A percentile compares a stretch with the other conserved stretches of the same genome.
Conservation (phyloP, 2,797 vertebrate species). For the Neosilurus hyrtlii region DNA sequence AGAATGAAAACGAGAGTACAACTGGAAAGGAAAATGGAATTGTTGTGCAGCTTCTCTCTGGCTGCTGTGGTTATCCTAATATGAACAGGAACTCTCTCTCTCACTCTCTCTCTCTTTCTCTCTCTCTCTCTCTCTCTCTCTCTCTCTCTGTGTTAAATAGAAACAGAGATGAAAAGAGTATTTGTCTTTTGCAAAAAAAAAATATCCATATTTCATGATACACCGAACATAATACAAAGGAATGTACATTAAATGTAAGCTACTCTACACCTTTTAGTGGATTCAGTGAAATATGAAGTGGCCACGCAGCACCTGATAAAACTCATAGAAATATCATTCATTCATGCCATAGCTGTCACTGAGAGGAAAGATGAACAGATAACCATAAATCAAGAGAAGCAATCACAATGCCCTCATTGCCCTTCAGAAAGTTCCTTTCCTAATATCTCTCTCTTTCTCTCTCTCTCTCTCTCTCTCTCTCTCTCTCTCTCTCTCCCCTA, state of each 20-base stretch:
- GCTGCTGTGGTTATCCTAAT: not conserved
- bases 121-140: too few species aligned
- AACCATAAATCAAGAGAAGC: constrained; percentile 22
- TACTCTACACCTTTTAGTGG: not conserved
- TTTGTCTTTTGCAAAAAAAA: not conserved
- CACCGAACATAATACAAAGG: not conserved
- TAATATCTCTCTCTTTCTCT: not conserved
- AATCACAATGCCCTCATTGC: constrained; percentile 13
- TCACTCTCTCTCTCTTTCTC: too few species aligned
- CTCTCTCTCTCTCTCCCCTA: constrained; percentile 10
- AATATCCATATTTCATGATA: not conserved
- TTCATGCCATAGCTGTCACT: constrained; percentile 18
- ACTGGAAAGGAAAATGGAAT: not conserved
- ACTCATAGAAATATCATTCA: constrained; percentile 16
- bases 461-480: not conserved
- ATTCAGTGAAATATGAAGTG: not conserved
- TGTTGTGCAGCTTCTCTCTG: not conserved
- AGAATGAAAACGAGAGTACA: not conserved
- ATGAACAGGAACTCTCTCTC: not conserved
- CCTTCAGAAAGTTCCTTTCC: constrained; percentile 8
- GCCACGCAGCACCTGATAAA: constrained; percentile 12
- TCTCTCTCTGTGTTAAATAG: not conserved
- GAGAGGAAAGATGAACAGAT: constrained; percentile 2
- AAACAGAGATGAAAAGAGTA: not conserved
- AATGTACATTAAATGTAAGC: not conserved